Base-by-base conservation (phyloP, 2,888 invertebrate species). In the Nymphalis c-album region DNA sequence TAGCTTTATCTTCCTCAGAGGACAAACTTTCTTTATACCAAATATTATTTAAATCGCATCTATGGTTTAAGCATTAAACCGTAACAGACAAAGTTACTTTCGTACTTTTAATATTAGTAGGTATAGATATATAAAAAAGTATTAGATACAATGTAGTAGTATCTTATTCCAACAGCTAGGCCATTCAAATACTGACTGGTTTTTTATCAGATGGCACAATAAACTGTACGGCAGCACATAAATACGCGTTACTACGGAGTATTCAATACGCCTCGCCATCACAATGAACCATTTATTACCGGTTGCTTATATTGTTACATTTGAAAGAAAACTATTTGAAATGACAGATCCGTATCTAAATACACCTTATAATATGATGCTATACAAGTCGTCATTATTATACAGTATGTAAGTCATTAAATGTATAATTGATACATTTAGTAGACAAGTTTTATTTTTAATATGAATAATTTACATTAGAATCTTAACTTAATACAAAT, bases 191-290 rank as follows among this genome's bases (percentile, higher is more conserved):
- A 31, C 48, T n/a, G 61, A 55, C 71, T 58, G 71, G 69, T 69
- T 71, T 69, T 53, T 71, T 72, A 72, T 71, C 71, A 60, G 72
- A 72, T 72, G 72, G 62, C 68, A 70, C 60, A 67, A 64, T 72
- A 68, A 66, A 68, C 64, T 64, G 67, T 53, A 67, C 60, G n/a
- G 40, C 22, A 55, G 51, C 55, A 53, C 60, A 55, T 68, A 64
- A 68, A 68, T 60, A 68, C 53, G 60, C 46, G 60, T 46, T 47
- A 45, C 45, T 64, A 20, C 10, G 60, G 31, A 61, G 61, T 66
- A 65, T 71, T 71, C 69, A 71, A 70, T 69, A 63, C 71, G 22
- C 60, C 10, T 48, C 58, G 57, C 50, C 60, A 53, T 45, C 55
- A 67, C 67, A 67, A 67, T 61, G 67, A 61, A 70, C 67, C 64